These are phyloP conservation scores for Ischnus inquisitorius DNA, from an alignment of 2,888 invertebrate species.

Conservation along the genomic window DNA sequence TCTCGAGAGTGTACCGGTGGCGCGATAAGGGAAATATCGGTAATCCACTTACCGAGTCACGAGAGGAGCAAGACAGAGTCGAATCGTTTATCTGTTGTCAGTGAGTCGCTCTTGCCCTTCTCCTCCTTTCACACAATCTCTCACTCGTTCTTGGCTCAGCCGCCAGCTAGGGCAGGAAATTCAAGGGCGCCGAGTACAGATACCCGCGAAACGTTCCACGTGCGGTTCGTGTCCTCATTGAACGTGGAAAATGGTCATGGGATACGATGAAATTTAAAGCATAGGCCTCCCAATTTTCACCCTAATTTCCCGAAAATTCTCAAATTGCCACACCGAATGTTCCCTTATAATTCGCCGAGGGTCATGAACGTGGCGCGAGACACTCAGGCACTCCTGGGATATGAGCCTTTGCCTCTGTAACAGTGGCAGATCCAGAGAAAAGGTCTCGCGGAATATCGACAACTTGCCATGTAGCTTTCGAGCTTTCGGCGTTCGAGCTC, in stretches of 20 bases:
- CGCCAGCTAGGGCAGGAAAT: conserved; percentile 65
- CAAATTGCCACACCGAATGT: conserved; percentile 68
- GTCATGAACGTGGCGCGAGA: conserved; percentile 41
- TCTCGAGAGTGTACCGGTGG: conserved; percentile 69
- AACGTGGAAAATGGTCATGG: conserved; percentile 18
- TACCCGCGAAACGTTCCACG: conserved; percentile 22
- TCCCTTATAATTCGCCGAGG: conserved; percentile 69
- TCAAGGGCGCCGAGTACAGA: conserved; percentile 55
- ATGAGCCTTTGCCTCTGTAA: not conserved
- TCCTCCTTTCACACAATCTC: conserved; percentile 60
- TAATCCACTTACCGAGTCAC: conserved; percentile 69
- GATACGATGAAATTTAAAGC: conserved; percentile 69
- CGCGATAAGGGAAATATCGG: conserved; percentile 71
- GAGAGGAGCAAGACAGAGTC: conserved; percentile 62
- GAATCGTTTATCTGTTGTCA: conserved; percentile 79
- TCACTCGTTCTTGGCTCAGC: conserved; percentile 64
- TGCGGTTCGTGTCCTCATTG: conserved; percentile 6
- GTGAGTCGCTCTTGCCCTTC: conserved; percentile 70
- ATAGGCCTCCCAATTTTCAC: conserved; percentile 73
- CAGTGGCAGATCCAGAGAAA: not conserved
- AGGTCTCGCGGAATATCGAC: not conserved
- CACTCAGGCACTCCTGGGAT: conserved; percentile 47
- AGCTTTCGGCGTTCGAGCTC: not conserved
- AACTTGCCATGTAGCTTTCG: not conserved
- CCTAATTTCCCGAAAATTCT: conserved; percentile 75